These are phyloP conservation scores for Cyanocitta stelleri DNA, from an alignment of 2,113 vertebrate species.

Conservation along the genomic window DNA sequence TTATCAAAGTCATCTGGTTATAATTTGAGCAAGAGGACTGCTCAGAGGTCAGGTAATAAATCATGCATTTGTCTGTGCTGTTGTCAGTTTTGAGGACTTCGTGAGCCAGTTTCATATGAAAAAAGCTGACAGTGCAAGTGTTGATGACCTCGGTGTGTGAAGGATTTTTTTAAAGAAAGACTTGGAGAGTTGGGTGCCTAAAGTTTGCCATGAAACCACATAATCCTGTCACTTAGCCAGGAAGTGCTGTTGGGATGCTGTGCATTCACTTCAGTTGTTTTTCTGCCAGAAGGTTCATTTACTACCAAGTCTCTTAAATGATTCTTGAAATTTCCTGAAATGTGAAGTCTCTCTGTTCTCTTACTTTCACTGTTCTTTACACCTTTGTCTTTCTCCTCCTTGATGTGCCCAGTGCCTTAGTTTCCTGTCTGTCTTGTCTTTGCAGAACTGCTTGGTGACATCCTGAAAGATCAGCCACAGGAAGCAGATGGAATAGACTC, in stretches of 20 bases:
- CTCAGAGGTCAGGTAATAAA: background rate
- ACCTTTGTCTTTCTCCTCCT: background rate
- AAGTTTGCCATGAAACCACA: background rate
- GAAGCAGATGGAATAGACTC: constrained; percentile 97
- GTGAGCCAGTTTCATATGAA: background rate
- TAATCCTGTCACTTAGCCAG: background rate
- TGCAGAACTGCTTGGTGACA: constrained; percentile 81
- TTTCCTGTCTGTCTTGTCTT: background rate
- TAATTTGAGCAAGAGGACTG: background rate
- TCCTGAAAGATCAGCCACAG: constrained; percentile 87
- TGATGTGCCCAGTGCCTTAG: background rate
- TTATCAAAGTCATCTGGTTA: background rate
- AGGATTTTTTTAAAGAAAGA: background rate
- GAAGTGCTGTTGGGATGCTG: background rate
- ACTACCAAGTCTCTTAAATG: background rate
- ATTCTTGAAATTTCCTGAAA: background rate
- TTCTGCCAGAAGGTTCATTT: fast-evolving
- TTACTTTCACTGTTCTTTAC: background rate
- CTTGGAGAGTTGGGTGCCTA: background rate
- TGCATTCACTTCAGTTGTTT: background rate
- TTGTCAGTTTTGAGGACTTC: background rate
- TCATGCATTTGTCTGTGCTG: background rate
- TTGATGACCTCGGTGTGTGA: background rate
- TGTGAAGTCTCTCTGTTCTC: background rate
- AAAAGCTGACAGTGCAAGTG: background rate